Base-by-base conservation (phyloP, 1,140 invertebrate genomes). In the Caenorhabditis latens region DNA sequence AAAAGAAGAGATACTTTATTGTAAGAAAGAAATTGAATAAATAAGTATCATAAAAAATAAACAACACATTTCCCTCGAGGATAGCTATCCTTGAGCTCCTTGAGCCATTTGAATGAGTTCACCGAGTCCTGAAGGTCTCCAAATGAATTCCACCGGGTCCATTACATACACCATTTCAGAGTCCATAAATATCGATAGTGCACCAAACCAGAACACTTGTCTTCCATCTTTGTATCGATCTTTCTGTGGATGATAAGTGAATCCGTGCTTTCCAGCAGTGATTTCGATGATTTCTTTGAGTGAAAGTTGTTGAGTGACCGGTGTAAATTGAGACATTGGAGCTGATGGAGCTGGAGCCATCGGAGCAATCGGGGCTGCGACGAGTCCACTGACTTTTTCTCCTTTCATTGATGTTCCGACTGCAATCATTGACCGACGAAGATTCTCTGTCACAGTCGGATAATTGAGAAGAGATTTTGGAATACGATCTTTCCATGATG, bases 401-500 rank as follows among this genome's bases (percentile, higher is more conserved):
- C 71, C 71, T 32, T 61, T 53, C 16, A 42, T n/a, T 40, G 42
- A 61, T 42, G 1, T 48, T 13, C 32, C 40, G 21, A 84, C n/a
- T 2, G 75, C 75, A 7, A 82, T 40, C 50, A 86, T 58, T 11
- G 16, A 46, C 24, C 85, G 65, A 82, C 53, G 65, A 19, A 86
- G 75, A 63, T 58, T 43, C 46, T 79, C 75, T 79, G 75, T 89
- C 46, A 91, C 75, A 24, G 89, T 63, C 14, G 83, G 71, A 19
- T 82, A 82, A 61, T 84, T 85, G 14, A 65, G 46, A 24, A 91
- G 53, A 13, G 83, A 79, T 43, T 63, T 46, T 11, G 91, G 89
- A 21, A 91, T 87, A n/a, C 89, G 53, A 32, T 58, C 58, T 19
- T 86, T 88, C 91, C 91, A 92, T 61, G 88, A 86, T 46, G 42